Conservation (phyloP, 2,797 vertebrate genomes). For the Alosa sapidissima region DNA sequence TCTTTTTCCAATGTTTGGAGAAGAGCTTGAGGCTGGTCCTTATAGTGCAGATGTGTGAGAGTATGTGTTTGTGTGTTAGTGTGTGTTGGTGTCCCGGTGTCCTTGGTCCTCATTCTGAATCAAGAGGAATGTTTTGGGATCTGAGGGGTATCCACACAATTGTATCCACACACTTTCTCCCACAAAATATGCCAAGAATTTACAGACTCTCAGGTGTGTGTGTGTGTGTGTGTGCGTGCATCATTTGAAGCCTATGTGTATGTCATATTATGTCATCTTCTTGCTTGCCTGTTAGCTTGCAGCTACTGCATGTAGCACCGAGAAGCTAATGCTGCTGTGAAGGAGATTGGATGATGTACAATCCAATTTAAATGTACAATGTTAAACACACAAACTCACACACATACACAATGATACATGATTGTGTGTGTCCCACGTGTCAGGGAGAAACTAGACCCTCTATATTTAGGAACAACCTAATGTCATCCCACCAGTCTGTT, state of each 20-base stretch:
- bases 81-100: not conserved
- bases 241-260: not conserved
- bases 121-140: not conserved
- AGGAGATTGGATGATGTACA: not conserved
- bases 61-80: not conserved
- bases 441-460: conserved; percentile 34
- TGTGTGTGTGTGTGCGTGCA: not conserved
- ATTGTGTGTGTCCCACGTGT: not conserved
- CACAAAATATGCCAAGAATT: too few species aligned
- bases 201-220: not conserved
- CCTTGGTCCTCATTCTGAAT: not conserved
- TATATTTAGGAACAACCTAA: conserved; percentile 49
- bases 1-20: not conserved
- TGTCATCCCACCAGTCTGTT: conserved; percentile 33
- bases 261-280: not conserved
- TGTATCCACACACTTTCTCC: too few species aligned
- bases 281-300: not conserved
- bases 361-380: not conserved
- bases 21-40: not conserved
- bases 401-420: conserved; percentile 19
- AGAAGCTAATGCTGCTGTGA: not conserved
- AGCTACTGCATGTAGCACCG: not conserved
- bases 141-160: too few species aligned
- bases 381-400: not conserved
- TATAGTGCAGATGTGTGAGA: not conserved